phyloP scores from a whole-genome alignment of 2,113 vertebrate species.

The Orientallactaga bullata region DNA sequence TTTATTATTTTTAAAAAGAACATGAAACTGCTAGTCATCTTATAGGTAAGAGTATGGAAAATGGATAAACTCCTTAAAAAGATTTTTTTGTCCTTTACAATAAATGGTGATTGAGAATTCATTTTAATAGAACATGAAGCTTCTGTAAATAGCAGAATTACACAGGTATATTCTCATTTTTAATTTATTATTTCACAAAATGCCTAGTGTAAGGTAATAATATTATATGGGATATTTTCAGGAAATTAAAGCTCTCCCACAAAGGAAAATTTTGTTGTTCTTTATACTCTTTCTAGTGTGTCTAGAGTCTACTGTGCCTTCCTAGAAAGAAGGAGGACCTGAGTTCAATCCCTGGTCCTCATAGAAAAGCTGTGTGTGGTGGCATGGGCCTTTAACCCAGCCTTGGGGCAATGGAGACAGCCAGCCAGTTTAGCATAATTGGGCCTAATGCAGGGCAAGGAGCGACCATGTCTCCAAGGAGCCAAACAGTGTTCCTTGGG shows the following conservation, averaged over 20 bases:
- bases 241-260: neutral
- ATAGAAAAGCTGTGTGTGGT: too few relatives aligned
- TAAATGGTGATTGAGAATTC: slow-evolving; percentile 24
- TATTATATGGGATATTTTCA: neutral
- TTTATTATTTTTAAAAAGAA: slow-evolving; percentile 79
- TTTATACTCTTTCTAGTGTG: neutral
- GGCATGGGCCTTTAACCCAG: too few relatives aligned
- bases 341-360: too few relatives aligned
- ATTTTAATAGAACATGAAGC: slow-evolving; percentile 9
- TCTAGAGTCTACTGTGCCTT: too few relatives aligned
- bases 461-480: too few relatives aligned
- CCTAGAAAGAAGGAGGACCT: too few relatives aligned
- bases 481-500: too few relatives aligned
- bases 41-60: slow-evolving; percentile 47
- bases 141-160: slow-evolving; percentile 40
- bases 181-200: slow-evolving; percentile 40
- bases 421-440: too few relatives aligned
- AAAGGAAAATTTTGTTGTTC: neutral
- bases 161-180: neutral
- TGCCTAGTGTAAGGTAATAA: neutral
- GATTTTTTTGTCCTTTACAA: neutral
- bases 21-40: slow-evolving; percentile 68
- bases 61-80: slow-evolving; percentile 25
- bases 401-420: too few relatives aligned
- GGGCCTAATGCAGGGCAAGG: too few relatives aligned